These are phyloP conservation scores for Clarias pachynema DNA, from an alignment of 2,797 vertebrate species.

Conservation along the genomic window DNA sequence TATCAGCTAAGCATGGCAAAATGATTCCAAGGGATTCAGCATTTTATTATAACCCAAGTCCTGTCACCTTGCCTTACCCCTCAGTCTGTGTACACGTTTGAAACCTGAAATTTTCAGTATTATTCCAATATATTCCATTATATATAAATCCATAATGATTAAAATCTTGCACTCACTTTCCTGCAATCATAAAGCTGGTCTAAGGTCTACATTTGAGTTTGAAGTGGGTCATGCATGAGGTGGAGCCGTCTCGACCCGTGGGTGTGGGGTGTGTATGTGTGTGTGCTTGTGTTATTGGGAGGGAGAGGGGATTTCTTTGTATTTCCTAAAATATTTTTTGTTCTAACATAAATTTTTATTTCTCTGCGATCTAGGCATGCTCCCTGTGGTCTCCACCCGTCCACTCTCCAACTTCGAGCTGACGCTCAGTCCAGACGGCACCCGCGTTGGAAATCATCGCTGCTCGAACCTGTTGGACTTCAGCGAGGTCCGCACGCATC, in stretches of 20 bases:
- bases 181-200: background rate
- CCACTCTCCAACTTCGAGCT: slow-evolving; percentile 85
- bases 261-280: no score
- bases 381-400: slow-evolving; percentile 82
- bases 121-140: background rate
- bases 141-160: background rate
- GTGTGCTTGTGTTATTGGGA: no score
- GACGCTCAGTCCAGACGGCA: slow-evolving; percentile 83
- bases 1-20: background rate
- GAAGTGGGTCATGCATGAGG: no score
- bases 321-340: no score
- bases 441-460: slow-evolving; percentile 80
- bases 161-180: background rate
- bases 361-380: slow-evolving; percentile 72
- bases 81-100: background rate
- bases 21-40: background rate
- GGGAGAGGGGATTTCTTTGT: no score
- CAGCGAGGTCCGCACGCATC: slow-evolving; percentile 79
- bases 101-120: background rate
- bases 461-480: slow-evolving; percentile 84
- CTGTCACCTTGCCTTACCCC: background rate
- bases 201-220: no score
- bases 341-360: background rate
- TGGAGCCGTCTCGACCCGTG: no score
- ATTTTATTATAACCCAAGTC: background rate